phyloP scores from a whole-genome alignment of 2,888 invertebrate species.

The Synanthedon myopaeformis region DNA sequence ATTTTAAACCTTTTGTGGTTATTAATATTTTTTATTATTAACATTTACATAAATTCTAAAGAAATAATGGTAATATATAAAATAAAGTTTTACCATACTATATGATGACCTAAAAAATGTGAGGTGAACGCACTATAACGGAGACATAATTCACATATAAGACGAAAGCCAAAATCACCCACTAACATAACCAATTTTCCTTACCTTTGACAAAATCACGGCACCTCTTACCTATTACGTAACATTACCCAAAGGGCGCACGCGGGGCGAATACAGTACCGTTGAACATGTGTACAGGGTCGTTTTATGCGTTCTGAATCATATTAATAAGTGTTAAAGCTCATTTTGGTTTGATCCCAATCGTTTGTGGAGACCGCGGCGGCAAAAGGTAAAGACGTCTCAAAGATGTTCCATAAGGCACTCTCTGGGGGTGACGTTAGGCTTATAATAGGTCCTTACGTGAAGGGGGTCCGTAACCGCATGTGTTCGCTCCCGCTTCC shows the following conservation, averaged over 20 bases:
- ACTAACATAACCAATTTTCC: constrained; percentile 65
- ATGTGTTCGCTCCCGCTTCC: constrained; percentile 34
- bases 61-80: too few species aligned
- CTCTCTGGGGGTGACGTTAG: constrained; percentile 40
- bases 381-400: constrained; percentile 27
- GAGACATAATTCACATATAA: constrained; percentile 47
- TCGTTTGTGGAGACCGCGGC: constrained; percentile 15
- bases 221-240: constrained; percentile 57
- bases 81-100: too few species aligned
- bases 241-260: constrained; percentile 67
- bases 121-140: constrained; percentile 1
- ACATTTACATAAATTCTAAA: too few species aligned
- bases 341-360: constrained; percentile 30
- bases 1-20: too few species aligned
- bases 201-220: constrained; percentile 70
- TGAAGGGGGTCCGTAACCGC: constrained; percentile 25
- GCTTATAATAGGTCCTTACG: constrained; percentile 41
- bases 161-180: constrained; percentile 48
- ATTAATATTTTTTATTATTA: too few species aligned
- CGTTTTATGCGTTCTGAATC: constrained; percentile 36
- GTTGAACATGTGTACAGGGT: constrained; percentile 26
- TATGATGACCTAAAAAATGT: background rate
- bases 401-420: constrained; percentile 33
- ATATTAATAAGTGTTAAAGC: constrained; percentile 48
- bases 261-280: constrained; percentile 48